Percentiles rank a stretch among this genome's conserved stretches.
phyloP scores from a whole-genome alignment of 2,113 vertebrate genomes.

The Tauraco erythrolophus region DNA sequence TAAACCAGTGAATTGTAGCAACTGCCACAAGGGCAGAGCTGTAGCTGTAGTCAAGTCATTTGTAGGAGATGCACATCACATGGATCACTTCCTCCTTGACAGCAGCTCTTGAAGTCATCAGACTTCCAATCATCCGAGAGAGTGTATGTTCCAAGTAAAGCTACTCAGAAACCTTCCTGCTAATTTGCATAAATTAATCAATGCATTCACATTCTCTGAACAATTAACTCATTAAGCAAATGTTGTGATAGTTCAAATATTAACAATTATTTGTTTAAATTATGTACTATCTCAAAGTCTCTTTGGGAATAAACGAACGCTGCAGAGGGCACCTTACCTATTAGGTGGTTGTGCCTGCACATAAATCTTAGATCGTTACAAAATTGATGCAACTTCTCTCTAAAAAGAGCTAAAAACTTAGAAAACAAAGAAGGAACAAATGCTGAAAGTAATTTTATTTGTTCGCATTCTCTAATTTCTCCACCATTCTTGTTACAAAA shows the following conservation, averaged over 20 bases:
- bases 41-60: background rate
- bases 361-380: background rate
- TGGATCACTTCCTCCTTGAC: slow-evolving; percentile 41
- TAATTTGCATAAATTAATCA: background rate
- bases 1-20: slow-evolving; percentile 59
- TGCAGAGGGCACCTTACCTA: background rate
- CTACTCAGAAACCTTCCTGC: slow-evolving; percentile 8
- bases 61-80: slow-evolving; percentile 54
- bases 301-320: background rate
- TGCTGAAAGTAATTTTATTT: background rate
- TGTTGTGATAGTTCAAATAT: background rate
- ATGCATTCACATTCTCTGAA: background rate
- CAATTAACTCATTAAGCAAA: background rate
- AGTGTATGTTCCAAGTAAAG: background rate
- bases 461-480: background rate
- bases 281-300: background rate
- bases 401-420: background rate
- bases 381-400: background rate
- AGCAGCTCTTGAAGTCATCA: slow-evolving; percentile 13
- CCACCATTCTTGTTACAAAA: too few relatives aligned
- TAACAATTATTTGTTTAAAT: background rate
- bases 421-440: background rate
- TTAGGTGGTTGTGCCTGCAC: background rate
- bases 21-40: slow-evolving; percentile 46
- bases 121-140: background rate